Evolutionary conservation across 1,140 invertebrate species (phyloP).

Genomic region (Microplitis demolitor): DNA sequence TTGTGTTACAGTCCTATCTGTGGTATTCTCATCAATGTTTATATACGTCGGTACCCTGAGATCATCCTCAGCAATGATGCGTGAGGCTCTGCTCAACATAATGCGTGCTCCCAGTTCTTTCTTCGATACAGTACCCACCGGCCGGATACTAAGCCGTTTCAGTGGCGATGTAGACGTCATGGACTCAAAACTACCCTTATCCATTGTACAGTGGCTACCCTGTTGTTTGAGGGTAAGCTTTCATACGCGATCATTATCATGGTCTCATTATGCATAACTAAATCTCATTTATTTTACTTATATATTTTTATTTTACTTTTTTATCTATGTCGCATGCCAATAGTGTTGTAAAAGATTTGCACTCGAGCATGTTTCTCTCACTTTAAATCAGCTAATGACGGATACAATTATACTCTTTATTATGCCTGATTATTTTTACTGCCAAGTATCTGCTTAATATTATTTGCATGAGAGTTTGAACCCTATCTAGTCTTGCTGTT

Average conservation of each 20-base stretch:
- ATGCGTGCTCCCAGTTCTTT: slow-evolving; percentile 77
- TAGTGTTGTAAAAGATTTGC: neutral
- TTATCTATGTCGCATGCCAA: neutral
- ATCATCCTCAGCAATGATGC: slow-evolving; percentile 72
- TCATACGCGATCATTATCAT: slow-evolving; percentile 20
- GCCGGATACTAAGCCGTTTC: slow-evolving; percentile 85
- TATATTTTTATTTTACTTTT: neutral
- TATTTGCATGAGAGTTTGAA: no score
- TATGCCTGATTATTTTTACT: slow-evolving; percentile 26
- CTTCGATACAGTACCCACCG: slow-evolving; percentile 86
- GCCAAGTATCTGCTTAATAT: slow-evolving; percentile 8
- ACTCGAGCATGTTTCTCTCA: neutral
- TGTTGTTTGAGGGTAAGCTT: slow-evolving; percentile 59
- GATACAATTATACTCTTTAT: slow-evolving; percentile 58
- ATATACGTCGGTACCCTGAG: slow-evolving; percentile 73
- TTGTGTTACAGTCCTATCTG: slow-evolving; percentile 67
- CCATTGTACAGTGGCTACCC: slow-evolving; percentile 71
- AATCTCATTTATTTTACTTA: slow-evolving; percentile 2
- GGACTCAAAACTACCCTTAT: slow-evolving; percentile 76
- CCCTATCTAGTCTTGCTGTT: no score
- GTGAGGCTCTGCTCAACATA: slow-evolving; percentile 70
- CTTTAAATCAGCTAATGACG: slow-evolving; percentile 20
- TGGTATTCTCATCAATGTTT: slow-evolving; percentile 71
- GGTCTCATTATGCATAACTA: slow-evolving; percentile 6
- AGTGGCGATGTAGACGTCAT: slow-evolving; percentile 82